Base-by-base conservation (phyloP, 1,140 invertebrate genomes). In the Pantala flavescens region DNA sequence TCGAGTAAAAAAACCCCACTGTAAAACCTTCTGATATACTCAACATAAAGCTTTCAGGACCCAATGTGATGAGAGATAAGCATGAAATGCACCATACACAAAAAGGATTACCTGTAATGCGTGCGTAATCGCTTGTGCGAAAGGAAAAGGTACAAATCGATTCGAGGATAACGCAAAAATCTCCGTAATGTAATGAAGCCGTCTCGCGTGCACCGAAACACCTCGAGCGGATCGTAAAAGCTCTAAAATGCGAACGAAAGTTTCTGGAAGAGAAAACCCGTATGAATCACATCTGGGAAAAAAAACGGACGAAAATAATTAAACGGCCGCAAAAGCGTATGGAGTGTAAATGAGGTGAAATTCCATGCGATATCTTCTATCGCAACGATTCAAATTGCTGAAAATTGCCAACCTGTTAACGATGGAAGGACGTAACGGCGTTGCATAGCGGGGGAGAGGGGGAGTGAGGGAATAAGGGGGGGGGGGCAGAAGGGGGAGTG, bases 371-470 rank as follows among this genome's bases (percentile, higher is more conserved):
- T 63, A 63, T 3, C 3, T 3, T 3, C 3, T 63, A 63, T 63
- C 16, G 49, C n/a, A 63, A 63, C 49, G 49, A 63, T 63, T 63
- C 49, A 63, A 63, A 63, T 63, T 63, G 49, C 49, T 19, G 49
- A 21, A 21, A 63, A 63, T 63, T 63, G 49, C 49, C 49, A 63
- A 63, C 49, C 49, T 63, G 49, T 63, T 63, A 63, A 63, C 49
- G n/a, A 63, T 63, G 49, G 49, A 63, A 21, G 49, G 49, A 63
- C 16, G n/a, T 16, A 21, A 63, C 14, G 14, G 49, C 49, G 49
- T 7, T 63, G 49, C 16, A 63, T 63, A 21, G n/a, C 49, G 14
- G 12, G 49, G 49, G 14, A 16, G n/a, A 21, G n/a, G 12, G 49
- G 49, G 5, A 12, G 5, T 7, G 2, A 12, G 49, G n/a, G 49